Conservation (phyloP, 2,113 vertebrate species). For the Ochotona curzoniae region DNA sequence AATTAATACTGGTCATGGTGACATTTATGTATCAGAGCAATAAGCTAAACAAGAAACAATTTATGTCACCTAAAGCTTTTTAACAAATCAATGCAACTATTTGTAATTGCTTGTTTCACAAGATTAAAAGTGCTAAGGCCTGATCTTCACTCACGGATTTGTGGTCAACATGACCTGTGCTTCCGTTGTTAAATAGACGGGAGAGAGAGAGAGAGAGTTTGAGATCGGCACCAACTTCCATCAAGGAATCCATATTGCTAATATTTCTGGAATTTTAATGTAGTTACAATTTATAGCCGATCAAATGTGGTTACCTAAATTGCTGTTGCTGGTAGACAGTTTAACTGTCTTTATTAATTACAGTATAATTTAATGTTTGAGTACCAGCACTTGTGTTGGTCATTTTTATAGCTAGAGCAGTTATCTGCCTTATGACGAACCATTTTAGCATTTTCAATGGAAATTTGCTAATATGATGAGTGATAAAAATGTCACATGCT, state of each 20-base stretch:
- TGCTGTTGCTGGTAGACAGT: slow-evolving; percentile 98
- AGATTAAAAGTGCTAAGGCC: slow-evolving; percentile 99
- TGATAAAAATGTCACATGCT: slow-evolving; percentile 90
- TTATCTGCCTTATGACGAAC: slow-evolving; percentile 92
- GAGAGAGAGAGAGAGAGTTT: slow-evolving; percentile 80
- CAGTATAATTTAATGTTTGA: slow-evolving; percentile 96
- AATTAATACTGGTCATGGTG: slow-evolving; percentile 94
- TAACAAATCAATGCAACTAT: slow-evolving; percentile 99
- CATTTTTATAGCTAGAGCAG: slow-evolving; percentile 90
- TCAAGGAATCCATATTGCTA: slow-evolving; percentile 97
- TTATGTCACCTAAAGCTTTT: slow-evolving; percentile 99
- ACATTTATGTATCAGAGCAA: slow-evolving; percentile 97
- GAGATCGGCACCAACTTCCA: slow-evolving; percentile 94
- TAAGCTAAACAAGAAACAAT: slow-evolving; percentile 98
- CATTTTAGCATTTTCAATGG: slow-evolving; percentile 90
- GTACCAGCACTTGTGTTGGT: slow-evolving; percentile 90
- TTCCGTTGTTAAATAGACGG: slow-evolving; percentile 84
- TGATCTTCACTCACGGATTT: slow-evolving; percentile 96
- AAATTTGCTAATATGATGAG: slow-evolving; percentile 91
- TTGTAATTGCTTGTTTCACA: slow-evolving; percentile 99
- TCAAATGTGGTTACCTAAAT: slow-evolving; percentile 99
- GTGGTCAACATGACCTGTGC: slow-evolving; percentile 94
- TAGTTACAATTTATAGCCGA: slow-evolving; percentile 97
- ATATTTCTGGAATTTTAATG: slow-evolving; percentile 99
- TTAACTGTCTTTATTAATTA: slow-evolving; percentile 99